Conservation (phyloP, 2,888 invertebrate genomes). For the Ametastegia equiseti region DNA sequence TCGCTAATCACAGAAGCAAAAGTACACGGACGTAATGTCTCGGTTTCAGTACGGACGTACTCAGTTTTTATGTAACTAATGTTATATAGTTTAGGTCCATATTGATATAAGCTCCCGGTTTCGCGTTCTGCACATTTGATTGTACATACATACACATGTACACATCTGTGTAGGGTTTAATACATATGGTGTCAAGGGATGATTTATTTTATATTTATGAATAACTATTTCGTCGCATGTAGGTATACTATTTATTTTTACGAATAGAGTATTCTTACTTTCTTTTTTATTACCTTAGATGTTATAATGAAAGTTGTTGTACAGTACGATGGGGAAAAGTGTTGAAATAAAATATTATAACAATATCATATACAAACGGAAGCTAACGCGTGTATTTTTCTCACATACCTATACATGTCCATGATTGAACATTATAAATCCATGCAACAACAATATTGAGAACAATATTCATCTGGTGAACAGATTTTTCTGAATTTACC, state of each 20-base stretch:
- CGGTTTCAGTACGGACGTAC: constrained; percentile 13
- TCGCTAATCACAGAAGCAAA: not conserved
- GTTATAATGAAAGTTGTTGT: constrained; percentile 17
- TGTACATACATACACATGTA: not conserved
- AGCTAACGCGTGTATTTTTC: not conserved
- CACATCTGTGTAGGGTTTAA: constrained; percentile 15
- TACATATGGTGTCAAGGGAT: constrained; percentile 39
- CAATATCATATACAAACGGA: not conserved
- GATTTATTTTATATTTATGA: constrained; percentile 19
- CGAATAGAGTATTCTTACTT: not conserved
- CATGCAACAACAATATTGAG: not conserved
- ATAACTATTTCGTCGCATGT: constrained; percentile 32
- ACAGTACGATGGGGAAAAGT: not conserved
- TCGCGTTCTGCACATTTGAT: not conserved
- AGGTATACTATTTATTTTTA: constrained; percentile 16
- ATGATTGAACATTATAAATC: not conserved
- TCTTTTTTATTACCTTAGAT: not conserved
- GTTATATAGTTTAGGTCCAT: not conserved
- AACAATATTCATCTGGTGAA: not conserved
- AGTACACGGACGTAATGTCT: not conserved
- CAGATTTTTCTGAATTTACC: not conserved
- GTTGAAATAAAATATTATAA: not conserved
- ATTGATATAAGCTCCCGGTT: not conserved
- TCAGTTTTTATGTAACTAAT: constrained; percentile 14
- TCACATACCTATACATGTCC: no score